phyloP scores from a whole-genome alignment of 2,888 invertebrate genomes.

The Drosophila lacicola region DNA sequence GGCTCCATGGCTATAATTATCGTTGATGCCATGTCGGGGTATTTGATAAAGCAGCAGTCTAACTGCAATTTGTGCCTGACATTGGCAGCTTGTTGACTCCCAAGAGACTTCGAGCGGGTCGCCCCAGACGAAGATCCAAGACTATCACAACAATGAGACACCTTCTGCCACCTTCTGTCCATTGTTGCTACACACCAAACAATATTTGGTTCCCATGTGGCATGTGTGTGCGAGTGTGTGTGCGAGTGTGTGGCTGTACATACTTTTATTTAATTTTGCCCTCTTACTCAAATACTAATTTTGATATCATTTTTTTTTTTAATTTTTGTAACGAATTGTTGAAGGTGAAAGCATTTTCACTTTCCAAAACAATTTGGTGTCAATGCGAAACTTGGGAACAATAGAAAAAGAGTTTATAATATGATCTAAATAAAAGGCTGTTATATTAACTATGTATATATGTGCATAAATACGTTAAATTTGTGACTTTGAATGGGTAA shows the following conservation, averaged over 20 bases:
- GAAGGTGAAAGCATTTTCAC: conserved; percentile 84
- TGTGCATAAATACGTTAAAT: background rate
- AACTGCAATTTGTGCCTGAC: conserved; percentile 40
- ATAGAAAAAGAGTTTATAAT: conserved; percentile 54
- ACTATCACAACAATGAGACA: conserved; percentile 42
- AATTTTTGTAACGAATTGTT: conserved; percentile 66
- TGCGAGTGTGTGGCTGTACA: conserved; percentile 3
- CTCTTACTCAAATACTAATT: conserved; percentile 41
- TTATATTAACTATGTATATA: conserved; percentile 7
- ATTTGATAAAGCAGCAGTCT: conserved; percentile 21
- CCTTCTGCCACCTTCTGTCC: conserved; percentile 38
- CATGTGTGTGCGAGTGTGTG: conserved; percentile 8
- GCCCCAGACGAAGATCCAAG: conserved; percentile 14
- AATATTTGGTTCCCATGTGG: conserved; percentile 32
- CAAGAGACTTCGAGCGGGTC: conserved; percentile 6
- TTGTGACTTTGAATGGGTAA: background rate
- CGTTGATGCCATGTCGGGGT: conserved; percentile 21
- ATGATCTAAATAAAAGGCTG: conserved; percentile 34
- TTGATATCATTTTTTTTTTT: conserved; percentile 36
- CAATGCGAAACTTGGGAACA: conserved; percentile 70
- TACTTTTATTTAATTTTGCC: conserved; percentile 60
- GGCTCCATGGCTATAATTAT: conserved; percentile 35
- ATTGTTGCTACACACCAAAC: conserved; percentile 10
- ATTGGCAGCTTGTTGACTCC: conserved; percentile 39
- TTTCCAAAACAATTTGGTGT: conserved; percentile 78